A percentile compares a stretch with the other conserved stretches of the same genome.
phyloP scores from a whole-genome alignment of 2,888 invertebrate genomes.

The Latrodectus hesperus region DNA sequence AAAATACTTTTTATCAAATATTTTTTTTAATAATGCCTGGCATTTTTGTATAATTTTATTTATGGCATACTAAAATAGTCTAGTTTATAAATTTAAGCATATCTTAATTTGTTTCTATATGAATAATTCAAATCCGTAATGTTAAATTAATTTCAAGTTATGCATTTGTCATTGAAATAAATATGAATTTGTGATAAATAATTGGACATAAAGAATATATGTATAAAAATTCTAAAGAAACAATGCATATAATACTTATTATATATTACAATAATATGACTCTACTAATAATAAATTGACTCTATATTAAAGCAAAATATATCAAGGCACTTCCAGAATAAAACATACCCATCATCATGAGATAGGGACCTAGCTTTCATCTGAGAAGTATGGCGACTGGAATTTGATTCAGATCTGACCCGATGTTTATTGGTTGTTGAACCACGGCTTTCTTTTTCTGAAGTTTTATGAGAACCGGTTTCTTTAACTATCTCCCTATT shows the following conservation, averaged over 20 bases:
- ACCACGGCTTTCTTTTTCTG: slow-evolving; percentile 9
- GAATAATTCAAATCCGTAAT: too few relatives aligned
- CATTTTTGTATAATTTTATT: too few relatives aligned
- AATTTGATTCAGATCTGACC: slow-evolving; percentile 23
- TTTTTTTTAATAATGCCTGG: too few relatives aligned
- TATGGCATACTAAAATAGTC: too few relatives aligned
- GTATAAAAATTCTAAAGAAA: too few relatives aligned
- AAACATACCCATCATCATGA: slow-evolving; percentile 36
- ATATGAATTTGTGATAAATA: too few relatives aligned
- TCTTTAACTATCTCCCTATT: slow-evolving; percentile 25
- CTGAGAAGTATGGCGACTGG: slow-evolving; percentile 23
- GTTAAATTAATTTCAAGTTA: too few relatives aligned
- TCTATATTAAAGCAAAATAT: background rate
- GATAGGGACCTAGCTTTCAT: slow-evolving; percentile 4
- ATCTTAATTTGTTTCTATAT: too few relatives aligned
- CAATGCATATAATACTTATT: background rate
- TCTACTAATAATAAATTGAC: background rate
- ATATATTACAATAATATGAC: background rate
- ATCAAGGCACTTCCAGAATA: background rate
- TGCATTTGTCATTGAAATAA: too few relatives aligned
- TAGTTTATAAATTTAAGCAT: too few relatives aligned
- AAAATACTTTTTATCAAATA: too few relatives aligned
- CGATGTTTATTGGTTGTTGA: slow-evolving; percentile 20
- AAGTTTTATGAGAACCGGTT: slow-evolving; percentile 10
- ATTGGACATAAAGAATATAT: too few relatives aligned